Base-by-base conservation (phyloP, 2,797 vertebrate genomes). In the Hapalemur alaotrensis region DNA sequence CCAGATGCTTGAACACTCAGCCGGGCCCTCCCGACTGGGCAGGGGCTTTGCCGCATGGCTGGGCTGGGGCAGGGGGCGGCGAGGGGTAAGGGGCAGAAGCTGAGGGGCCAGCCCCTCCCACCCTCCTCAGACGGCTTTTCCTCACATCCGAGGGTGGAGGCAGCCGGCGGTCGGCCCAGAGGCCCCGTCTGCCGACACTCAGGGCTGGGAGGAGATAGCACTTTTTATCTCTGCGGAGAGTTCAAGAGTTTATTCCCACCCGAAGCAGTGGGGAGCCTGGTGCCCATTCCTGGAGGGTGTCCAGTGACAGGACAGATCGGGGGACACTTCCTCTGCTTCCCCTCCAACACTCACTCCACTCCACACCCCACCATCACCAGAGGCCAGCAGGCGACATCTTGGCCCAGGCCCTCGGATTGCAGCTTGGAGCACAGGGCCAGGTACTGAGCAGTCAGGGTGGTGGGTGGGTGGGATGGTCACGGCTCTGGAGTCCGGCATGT, bases 201-300 rank as follows among this genome's bases (percentile, higher is more conserved):
- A 97, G 57, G 92, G 67, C 87, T 93, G 72, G 76, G 61, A 96
- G 69, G 61, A 97, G 97, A 98, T 97, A 97, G 95, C 2, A 7
- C 93, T 78, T 95, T 96, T 97, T 98, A 98, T 98, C 97, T 97
- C 93, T 73, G 50, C 67, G 6, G 72, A 84, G 87, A 95, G 97
- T 97, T 97, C 96, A 97, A 96, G 95, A 97, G 96, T 97, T 97
- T 98, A 97, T 94, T 96, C 96, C 91, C 65, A 93, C 81, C 93
- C 70, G 0, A 65, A 69, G 75, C 76, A 97, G 70, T 48, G 72
- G 61, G 76, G 83, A 97, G 93, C n/a, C 93, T 82, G 38, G 89
- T 97, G 95, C 94, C 97, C 95, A 3, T 87, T 96, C 93, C 85
- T 93, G 72, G 94, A 95, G 95, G 67, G 93, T 92, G 91, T 97